phyloP scores from a whole-genome alignment of 2,113 vertebrate species.

The Lepus timidus region DNA sequence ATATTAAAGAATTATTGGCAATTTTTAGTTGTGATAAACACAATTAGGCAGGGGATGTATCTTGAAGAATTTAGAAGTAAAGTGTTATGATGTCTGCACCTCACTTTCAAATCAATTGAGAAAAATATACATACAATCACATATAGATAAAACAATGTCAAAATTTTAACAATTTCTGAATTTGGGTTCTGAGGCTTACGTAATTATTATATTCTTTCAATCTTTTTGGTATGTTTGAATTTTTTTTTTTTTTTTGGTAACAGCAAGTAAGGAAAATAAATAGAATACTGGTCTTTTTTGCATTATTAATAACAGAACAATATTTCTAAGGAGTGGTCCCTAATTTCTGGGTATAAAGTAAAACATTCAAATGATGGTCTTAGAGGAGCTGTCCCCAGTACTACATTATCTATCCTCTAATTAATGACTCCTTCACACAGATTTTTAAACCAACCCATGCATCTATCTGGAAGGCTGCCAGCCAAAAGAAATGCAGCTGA shows the following conservation, averaged over 20 bases:
- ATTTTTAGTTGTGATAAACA: background rate
- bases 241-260: background rate
- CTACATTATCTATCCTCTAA: background rate
- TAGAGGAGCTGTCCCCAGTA: background rate
- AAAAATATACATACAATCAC: background rate
- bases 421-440: background rate
- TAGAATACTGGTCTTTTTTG: background rate
- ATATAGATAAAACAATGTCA: background rate
- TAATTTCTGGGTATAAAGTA: constrained; percentile 23
- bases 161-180: constrained; percentile 19
- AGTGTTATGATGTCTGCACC: background rate
- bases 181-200: background rate
- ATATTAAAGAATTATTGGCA: background rate
- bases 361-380: background rate
- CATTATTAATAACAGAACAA: background rate
- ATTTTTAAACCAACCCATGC: background rate
- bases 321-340: constrained; percentile 32
- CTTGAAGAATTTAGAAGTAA: constrained; percentile 19
- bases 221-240: background rate
- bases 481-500: background rate
- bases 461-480: background rate
- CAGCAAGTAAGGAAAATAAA: constrained; percentile 48
- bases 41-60: background rate
- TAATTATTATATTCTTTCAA: background rate
- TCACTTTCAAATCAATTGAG: constrained; percentile 7